Evolutionary conservation across 2,888 invertebrate genomes (phyloP).

Genomic region (Entomobrya proxima): DNA sequence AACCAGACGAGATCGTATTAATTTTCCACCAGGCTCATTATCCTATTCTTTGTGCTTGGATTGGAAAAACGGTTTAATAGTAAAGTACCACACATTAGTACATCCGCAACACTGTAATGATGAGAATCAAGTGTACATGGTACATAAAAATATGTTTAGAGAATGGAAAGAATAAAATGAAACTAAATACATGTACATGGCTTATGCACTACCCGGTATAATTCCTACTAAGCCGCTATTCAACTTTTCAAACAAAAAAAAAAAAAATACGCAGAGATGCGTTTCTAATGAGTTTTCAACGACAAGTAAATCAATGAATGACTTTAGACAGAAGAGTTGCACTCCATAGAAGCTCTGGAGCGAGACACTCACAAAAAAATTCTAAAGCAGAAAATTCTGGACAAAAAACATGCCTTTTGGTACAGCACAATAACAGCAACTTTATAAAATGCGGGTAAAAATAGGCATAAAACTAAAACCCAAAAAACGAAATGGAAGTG

Average conservation of each 20-base stretch:
- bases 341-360: not conserved
- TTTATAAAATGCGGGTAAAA: no score
- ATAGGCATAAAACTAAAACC: no score
- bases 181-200: no score
- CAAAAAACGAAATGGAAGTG: no score
- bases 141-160: no score
- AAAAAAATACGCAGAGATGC: constrained; percentile 1
- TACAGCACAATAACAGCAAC: no score
- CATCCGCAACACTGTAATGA: not conserved
- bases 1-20: constrained; percentile 67
- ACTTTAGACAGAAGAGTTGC: not conserved
- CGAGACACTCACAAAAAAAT: not conserved
- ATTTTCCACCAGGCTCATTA: constrained; percentile 63
- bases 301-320: constrained; percentile 45
- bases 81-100: not conserved
- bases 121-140: not conserved
- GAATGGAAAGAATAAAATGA: no score
- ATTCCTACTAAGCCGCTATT: not conserved
- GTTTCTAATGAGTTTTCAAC: constrained; percentile 49
- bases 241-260: not conserved
- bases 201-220: no score
- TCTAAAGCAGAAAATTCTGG: not conserved
- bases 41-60: constrained; percentile 38
- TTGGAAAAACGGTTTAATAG: not conserved
- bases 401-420: not conserved